These are phyloP conservation scores for Isaurus tuberculatus DNA, from an alignment of 92 coral and sea anemone genomes.

Conservation along the genomic window DNA sequence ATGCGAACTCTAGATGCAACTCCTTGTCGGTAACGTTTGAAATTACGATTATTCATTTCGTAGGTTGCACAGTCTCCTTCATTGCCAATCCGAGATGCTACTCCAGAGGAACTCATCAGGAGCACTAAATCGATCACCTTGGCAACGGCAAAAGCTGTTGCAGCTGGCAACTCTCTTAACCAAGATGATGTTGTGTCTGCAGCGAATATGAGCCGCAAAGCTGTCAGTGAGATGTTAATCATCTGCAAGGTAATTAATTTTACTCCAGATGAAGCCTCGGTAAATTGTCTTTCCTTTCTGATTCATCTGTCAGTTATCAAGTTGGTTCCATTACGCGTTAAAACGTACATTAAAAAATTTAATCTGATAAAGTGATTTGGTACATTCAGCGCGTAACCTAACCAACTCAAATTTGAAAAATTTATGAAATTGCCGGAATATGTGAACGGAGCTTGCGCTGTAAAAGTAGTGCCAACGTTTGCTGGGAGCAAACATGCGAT, in stretches of 20 bases:
- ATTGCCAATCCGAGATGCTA: constrained; percentile 80
- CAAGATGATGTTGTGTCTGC: constrained; percentile 95
- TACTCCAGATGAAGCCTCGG: no score
- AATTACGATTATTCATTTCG: neutral
- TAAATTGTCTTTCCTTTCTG: no score
- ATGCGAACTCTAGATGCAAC: neutral
- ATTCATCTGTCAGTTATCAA: no score
- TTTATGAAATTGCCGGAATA: no score
- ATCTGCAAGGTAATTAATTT: constrained; percentile 94
- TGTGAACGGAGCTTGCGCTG: no score
- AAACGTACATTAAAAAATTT: no score
- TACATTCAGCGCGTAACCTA: no score
- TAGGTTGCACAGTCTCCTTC: constrained; percentile 86
- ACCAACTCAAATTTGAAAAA: no score
- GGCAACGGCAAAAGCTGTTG: constrained; percentile 99
- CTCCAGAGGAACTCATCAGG: constrained; percentile 96
- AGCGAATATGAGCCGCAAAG: constrained; percentile 96
- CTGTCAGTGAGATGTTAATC: constrained; percentile 88
- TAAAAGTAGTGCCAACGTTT: no score
- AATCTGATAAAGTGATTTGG: no score
- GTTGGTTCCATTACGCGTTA: no score
- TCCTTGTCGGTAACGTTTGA: neutral
- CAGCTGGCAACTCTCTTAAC: constrained; percentile 97
- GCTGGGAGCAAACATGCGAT: no score
- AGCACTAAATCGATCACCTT: constrained; percentile 93